These are phyloP conservation scores for Axinella damicornis DNA, from an alignment of 37 sponge, comb jelly and placozoan species.

Conservation along the genomic window DNA sequence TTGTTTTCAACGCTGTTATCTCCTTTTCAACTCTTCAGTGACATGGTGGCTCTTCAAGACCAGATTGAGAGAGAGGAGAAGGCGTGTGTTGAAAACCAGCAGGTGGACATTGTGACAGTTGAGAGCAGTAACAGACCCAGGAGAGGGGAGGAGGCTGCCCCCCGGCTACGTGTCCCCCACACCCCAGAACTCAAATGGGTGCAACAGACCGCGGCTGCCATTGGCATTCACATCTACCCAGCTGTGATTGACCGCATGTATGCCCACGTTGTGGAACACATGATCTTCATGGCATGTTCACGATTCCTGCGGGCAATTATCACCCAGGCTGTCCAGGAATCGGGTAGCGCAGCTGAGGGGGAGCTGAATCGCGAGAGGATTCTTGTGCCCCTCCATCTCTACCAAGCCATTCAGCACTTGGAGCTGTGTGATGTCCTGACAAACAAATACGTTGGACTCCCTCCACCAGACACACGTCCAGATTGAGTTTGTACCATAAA, in stretches of 20 bases:
- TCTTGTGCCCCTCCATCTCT: slow-evolving; percentile 47
- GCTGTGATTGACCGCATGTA: slow-evolving; percentile 60
- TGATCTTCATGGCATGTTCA: slow-evolving; percentile 66
- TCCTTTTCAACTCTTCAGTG: slow-evolving; percentile 5
- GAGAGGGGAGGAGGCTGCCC: neutral
- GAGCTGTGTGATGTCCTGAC: slow-evolving; percentile 68
- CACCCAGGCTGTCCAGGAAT: slow-evolving; percentile 28
- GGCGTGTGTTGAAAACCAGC: neutral
- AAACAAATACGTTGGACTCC: slow-evolving; percentile 41
- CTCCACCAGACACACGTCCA: no score
- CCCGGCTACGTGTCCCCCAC: slow-evolving; percentile 47
- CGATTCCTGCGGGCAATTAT: slow-evolving; percentile 46
- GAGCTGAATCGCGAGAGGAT: slow-evolving; percentile 30
- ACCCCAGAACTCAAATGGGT: slow-evolving; percentile 73
- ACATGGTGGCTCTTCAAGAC: neutral
- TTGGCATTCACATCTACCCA: slow-evolving; percentile 60
- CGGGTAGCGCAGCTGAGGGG: slow-evolving; percentile 15
- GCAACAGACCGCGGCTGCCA: slow-evolving; percentile 36
- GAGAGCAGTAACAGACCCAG: neutral
- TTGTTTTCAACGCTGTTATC: slow-evolving; percentile 17
- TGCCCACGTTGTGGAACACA: slow-evolving; percentile 77
- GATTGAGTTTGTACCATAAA: neutral
- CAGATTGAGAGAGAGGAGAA: neutral
- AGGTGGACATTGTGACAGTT: slow-evolving; percentile 8
- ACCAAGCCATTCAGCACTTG: slow-evolving; percentile 38